These are phyloP conservation scores for Ichneumoninae sp. DNA, from an alignment of 2,888 invertebrate species.

Conservation along the genomic window DNA sequence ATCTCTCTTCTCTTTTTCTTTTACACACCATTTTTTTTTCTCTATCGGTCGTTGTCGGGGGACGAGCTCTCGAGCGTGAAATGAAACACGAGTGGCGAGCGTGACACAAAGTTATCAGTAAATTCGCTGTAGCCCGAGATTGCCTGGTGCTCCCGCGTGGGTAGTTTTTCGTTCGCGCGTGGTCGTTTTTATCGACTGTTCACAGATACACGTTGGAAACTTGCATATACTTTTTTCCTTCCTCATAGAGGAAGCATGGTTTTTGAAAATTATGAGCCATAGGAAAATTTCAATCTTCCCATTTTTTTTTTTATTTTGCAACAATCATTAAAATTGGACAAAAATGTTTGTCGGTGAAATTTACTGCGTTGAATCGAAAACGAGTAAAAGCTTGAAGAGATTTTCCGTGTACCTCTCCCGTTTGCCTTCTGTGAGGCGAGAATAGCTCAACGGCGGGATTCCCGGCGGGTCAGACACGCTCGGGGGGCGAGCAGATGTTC, in stretches of 20 bases:
- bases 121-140: constrained; percentile 3
- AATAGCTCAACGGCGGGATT: constrained; percentile 38
- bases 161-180: not conserved
- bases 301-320: not conserved
- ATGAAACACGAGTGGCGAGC: not conserved
- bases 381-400: not conserved
- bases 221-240: not conserved
- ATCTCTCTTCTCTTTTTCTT: not conserved
- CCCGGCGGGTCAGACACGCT: constrained; percentile 33
- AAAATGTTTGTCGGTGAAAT: not conserved
- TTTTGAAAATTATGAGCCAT: no score
- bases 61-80: not conserved
- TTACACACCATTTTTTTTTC: not conserved
- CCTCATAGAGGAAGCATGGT: no score
- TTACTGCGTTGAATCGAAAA: not conserved
- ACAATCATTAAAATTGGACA: not conserved
- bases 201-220: not conserved
- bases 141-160: not conserved
- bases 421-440: not conserved
- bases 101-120: constrained; percentile 8
- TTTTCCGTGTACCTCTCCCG: not conserved
- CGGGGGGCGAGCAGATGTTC: constrained; percentile 31
- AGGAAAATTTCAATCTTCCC: not conserved
- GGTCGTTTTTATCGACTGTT: constrained; percentile 1
- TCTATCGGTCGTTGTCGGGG: not conserved